Evolutionary conservation across 2,888 invertebrate genomes (phyloP), one percentile per base, ranked within the genome.

Genomic region (Pantelozetes paolii): DNA sequence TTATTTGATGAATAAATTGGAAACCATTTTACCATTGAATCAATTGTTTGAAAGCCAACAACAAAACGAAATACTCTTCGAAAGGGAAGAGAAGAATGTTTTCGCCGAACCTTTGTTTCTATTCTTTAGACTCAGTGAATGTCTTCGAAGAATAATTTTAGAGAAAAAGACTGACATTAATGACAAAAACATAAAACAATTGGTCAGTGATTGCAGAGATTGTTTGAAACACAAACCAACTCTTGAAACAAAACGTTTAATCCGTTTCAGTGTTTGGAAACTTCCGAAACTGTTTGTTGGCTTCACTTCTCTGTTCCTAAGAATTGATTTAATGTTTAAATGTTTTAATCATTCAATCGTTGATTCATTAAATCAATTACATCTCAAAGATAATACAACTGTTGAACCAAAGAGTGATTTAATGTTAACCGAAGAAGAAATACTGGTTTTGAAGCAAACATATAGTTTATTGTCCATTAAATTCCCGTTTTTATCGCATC

Each of bases 11-110:
- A 13, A 2, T 48, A 48, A 23, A 54, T 48, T 71, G 9, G 50
- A 48, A 32, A 36, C 48, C 18, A 20, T 15, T 11, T n/a, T 71
- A 54, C 32, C 48, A 2, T 28, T 50, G 18, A 18, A 28, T 18
- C 15, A 71, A 50, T 15, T 54, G 8, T 23, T 28, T 50, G 48
- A 26, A 23, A 9, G 15, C 13, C 67, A 67, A 20, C 36, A 11
- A 6, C 48, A 28, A 45, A 45, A 72, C 20, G 48, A 64, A 18
- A 26, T 74, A 15, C 70, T 74, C 6, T 74, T 74, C 20, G 74
- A 74, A 69, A 59, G 28, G 40, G 74, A 74, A 74, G 70, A 74
- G 30, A 74, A 74, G 32, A 74, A 74, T 71, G 74, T 74, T 20
- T 74, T 74, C 54, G 74, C 74, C 15, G 74, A 74, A 42, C 74